Base-by-base conservation (phyloP, 1,140 invertebrate genomes). In the Drosophila kurseongensis region DNA sequence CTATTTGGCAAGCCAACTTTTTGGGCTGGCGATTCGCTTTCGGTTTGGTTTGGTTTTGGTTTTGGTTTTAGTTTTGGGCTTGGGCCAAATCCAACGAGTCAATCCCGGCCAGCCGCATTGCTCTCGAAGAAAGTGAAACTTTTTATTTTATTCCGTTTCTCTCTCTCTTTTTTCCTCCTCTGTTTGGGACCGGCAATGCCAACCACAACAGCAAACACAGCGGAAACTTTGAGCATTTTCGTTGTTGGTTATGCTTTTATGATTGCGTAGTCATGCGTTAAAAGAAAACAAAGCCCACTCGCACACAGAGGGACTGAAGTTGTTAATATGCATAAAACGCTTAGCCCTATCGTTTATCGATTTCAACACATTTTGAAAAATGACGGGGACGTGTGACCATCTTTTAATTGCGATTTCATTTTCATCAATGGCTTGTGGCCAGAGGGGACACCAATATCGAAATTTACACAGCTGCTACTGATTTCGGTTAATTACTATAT, bases 81-180 rank as follows among this genome's bases (percentile, higher is more conserved):
- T 51, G 66, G 74, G 57, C 74, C 73, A 78, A 79, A 81, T 67
- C 67, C 54, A 50, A 44, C 44, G 50, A 75, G 59, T 79, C 66
- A 41, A 51, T 74, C 35, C 41, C 42, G 51, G 45, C 47, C 68
- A 48, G 48, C 67, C 56, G 63, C 60, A 9, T 45, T 57, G 67
- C 65, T 71, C 71, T 60, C 80, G 67, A 89, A 88, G 83, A 88
- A 88, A 88, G 83, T 88, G 83, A 88, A 88, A 88, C 74, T 88
- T 88, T 85, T 67, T 75, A 60, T 75, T 54, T 74, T 74, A 62
- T 62, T 68, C 56, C 42, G 35, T 51, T 47, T 72, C 71, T 59
- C 51, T 73, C 50, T 72, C 41, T 23, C 29, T 54, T 10, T 50
- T 8, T 47, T 45, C 47, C 71, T 52, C 42, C 48, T 80, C 45